Evolutionary conservation across 2,888 invertebrate species (phyloP).

Genomic region (Ennomos quercinarius): DNA sequence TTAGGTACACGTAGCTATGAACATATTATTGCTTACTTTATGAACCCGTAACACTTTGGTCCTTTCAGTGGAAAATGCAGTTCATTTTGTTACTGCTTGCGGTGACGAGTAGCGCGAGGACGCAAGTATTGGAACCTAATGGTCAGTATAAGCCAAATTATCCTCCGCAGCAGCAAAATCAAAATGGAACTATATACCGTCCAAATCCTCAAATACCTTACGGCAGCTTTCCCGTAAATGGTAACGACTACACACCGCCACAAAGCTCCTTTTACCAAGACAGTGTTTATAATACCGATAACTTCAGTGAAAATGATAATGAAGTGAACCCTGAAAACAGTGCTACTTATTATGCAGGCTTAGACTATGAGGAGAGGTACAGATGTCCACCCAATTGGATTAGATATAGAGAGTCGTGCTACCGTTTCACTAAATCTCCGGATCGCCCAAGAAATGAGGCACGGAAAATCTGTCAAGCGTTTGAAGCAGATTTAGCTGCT

Average conservation of each 20-base stretch:
- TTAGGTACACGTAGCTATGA: neutral
- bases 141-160: constrained; percentile 68
- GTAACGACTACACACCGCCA: constrained; percentile 64
- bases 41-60: constrained; percentile 9
- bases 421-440: constrained; percentile 95
- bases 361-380: constrained; percentile 76
- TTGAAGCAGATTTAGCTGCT: constrained; percentile 92
- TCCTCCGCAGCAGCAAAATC: constrained; percentile 61
- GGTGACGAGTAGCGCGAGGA: constrained; percentile 60
- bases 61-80: constrained; percentile 60
- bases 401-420: constrained; percentile 92
- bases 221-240: constrained; percentile 73
- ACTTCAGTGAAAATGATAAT: constrained; percentile 66
- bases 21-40: neutral
- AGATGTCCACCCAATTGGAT: constrained; percentile 95
- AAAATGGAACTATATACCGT: constrained; percentile 65
- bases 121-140: constrained; percentile 64
- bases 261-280: constrained; percentile 79
- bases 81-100: constrained; percentile 60
- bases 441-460: constrained; percentile 92
- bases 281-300: constrained; percentile 61
- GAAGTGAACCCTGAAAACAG: constrained; percentile 73
- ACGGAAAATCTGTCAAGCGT: constrained; percentile 92
- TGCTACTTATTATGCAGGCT: constrained; percentile 71
- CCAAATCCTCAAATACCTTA: constrained; percentile 71